Conservation (phyloP, 37 sponge, comb jelly and placozoan genomes). For the Theonella swinhoei region DNA sequence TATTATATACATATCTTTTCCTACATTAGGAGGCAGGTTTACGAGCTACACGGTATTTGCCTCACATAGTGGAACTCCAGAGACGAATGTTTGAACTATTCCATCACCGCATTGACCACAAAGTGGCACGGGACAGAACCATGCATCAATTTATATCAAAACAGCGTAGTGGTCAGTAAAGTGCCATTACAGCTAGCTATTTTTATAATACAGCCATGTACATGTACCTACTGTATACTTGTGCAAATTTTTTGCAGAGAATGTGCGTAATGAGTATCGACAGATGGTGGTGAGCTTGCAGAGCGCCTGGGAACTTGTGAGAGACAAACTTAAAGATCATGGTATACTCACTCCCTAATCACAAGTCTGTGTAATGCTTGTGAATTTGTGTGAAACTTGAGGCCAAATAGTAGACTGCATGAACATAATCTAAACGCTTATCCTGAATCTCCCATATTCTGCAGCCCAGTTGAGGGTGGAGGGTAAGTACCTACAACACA, state of each 20-base stretch:
- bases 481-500: constrained; percentile 17
- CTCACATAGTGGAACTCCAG: constrained; percentile 71
- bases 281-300: constrained; percentile 39
- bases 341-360: constrained; percentile 24
- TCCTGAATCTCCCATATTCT: not conserved
- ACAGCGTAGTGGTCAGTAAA: constrained; percentile 5
- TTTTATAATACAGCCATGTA: too few relatives aligned
- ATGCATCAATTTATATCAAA: constrained; percentile 41
- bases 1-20: not conserved
- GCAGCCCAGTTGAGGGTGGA: constrained; percentile 52
- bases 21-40: constrained; percentile 59
- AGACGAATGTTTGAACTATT: constrained; percentile 35
- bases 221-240: not conserved
- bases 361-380: too few relatives aligned
- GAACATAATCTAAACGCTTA: too few relatives aligned
- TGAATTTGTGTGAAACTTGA: too few relatives aligned
- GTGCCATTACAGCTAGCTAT: too few relatives aligned
- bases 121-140: constrained; percentile 42
- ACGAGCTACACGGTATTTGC: constrained; percentile 74
- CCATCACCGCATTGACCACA: constrained; percentile 45
- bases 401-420: too few relatives aligned
- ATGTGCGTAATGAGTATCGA: constrained; percentile 8
- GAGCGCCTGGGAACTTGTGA: constrained; percentile 64
- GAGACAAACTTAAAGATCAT: constrained; percentile 53
- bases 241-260: constrained; percentile 19